Percentiles rank a stretch among this genome's conserved stretches.
phyloP scores from a whole-genome alignment of 2,888 invertebrate species.

The Cryptophagus acutangulus region DNA sequence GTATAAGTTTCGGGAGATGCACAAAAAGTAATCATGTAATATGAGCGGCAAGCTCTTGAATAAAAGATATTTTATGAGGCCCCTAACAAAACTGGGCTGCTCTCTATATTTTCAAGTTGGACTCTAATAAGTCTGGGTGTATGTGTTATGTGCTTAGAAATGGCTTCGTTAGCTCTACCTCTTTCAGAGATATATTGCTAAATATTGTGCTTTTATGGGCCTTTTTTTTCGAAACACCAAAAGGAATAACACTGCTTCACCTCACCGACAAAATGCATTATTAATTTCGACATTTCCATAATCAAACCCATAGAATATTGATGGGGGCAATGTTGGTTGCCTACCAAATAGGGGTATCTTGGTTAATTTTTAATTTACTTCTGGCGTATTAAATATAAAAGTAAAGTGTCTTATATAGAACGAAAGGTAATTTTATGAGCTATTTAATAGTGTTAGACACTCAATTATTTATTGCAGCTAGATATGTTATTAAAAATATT shows the following conservation, averaged over 20 bases:
- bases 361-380: too few species aligned
- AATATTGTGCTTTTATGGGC: conserved; percentile 31
- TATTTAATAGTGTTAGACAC: too few species aligned
- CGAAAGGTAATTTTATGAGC: too few species aligned
- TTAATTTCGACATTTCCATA: conserved; percentile 25
- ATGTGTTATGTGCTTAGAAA: conserved; percentile 43
- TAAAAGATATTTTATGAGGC: neutral
- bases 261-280: conserved; percentile 27
- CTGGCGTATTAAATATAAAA: too few species aligned
- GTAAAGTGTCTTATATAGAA: too few species aligned
- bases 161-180: conserved; percentile 40
- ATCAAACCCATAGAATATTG: too few species aligned
- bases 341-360: too few species aligned
- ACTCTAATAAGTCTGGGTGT: conserved; percentile 40
- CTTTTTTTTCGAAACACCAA: conserved; percentile 15
- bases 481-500: neutral
- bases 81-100: neutral
- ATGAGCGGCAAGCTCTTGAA: too few species aligned
- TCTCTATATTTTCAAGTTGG: conserved; percentile 36
- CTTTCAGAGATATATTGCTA: conserved; percentile 32
- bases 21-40: too few species aligned
- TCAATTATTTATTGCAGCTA: neutral
- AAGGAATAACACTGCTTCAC: too few species aligned
- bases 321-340: too few species aligned
- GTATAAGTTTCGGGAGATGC: too few species aligned